Base-by-base conservation (phyloP, 2,888 invertebrate species). In the Dynastes hyllus region DNA sequence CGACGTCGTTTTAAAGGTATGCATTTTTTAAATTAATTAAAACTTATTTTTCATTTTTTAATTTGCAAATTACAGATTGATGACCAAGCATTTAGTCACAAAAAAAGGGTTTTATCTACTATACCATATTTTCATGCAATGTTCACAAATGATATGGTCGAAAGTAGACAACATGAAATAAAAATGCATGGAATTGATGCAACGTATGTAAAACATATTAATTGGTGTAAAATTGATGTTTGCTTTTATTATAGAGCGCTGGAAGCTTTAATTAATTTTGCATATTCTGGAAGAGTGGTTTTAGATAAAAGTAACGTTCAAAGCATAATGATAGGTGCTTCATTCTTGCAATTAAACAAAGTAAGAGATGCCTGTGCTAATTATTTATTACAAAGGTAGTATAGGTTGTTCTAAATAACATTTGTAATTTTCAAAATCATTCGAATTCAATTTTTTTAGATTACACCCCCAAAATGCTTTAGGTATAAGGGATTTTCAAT, bases 121-220 rank as follows among this genome's bases (percentile, higher is more conserved):
- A 95, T 97, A 87, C 97, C 97, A 9, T 97, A 96, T 88, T 97
- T 97, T 86, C 93, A 95, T 89, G 95, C 95, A 11, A 97, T 97
- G 97, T 97, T 97, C 87, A 94, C 95, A 37, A 93, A 94, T 87
- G 95, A 96, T 86, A 96, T 97, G 96, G 92, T 94, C 5, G 97
- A 97, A 89, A 93, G 95, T 82, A 93, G 94, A 81, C 94, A 95
- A 84, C 93, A 92, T 85, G 95, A 95, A 87, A 95, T 97, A 71
- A 93, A 93, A 63, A 94, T 97, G 90, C 93, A 94, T 86, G 95
- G 95, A 83, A 94, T 96, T 82, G 96, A 96, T 85, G 93, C 95
- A 50, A 90, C 91, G 94, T 95, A 90, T 89, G 91, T 86, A 58
- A 22, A 6, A 8, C 45, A 1, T 3, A 8, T 58, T 9, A 58